These are phyloP conservation scores for Pseudopleuronectes americanus DNA, from an alignment of 2,797 vertebrate species.

Conservation along the genomic window DNA sequence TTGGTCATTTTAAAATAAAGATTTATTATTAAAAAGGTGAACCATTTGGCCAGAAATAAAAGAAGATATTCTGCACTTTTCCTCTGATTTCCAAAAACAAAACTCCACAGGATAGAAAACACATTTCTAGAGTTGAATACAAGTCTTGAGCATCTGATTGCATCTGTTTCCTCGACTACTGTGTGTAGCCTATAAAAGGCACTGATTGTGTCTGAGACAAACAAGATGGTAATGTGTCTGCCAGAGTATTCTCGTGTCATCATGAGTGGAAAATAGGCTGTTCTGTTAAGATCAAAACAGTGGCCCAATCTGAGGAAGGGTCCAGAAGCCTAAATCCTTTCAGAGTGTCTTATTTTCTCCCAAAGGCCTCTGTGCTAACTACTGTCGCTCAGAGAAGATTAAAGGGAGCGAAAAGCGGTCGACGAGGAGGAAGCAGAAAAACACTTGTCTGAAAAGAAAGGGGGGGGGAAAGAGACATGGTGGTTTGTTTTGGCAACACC, in stretches of 20 bases:
- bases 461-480: slow-evolving; percentile 14
- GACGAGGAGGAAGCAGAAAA: slow-evolving; percentile 43
- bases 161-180: slow-evolving; percentile 29
- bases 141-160: slow-evolving; percentile 40
- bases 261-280: slow-evolving; percentile 60
- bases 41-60: no score
- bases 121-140: slow-evolving; percentile 10
- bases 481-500: slow-evolving; percentile 23
- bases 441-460: slow-evolving; percentile 46
- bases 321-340: slow-evolving; percentile 51
- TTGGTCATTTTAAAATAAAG: not conserved
- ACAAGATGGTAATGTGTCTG: slow-evolving; percentile 31
- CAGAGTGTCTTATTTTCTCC: slow-evolving; percentile 55
- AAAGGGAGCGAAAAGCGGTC: slow-evolving; percentile 54
- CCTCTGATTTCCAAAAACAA: no score
- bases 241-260: slow-evolving; percentile 24
- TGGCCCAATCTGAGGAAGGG: slow-evolving; percentile 42
- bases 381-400: slow-evolving; percentile 40
- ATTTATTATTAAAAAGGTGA: not conserved
- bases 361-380: slow-evolving; percentile 30
- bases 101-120: not conserved
- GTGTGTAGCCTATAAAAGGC: slow-evolving; percentile 36
- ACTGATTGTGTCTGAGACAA: slow-evolving; percentile 43
- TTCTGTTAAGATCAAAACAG: slow-evolving; percentile 42
- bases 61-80: not conserved